Base-by-base conservation (phyloP, 2,888 invertebrate species). In the Amphipyra berbera region DNA sequence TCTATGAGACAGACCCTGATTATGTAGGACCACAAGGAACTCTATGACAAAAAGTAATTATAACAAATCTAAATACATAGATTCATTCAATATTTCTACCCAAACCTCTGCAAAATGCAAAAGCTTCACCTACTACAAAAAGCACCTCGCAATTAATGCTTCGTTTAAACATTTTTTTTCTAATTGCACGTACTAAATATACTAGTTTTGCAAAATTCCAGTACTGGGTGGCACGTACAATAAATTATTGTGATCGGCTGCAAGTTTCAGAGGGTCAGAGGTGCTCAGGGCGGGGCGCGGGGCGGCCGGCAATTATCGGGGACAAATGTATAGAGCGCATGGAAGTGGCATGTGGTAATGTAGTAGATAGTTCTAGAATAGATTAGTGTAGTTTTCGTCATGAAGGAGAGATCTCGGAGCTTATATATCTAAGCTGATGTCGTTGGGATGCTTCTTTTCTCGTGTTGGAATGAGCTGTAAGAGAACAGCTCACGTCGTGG, bases 231-330 rank as follows among this genome's bases (percentile, higher is more conserved):
- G 85, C 81, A 79, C 75, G 69, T 86, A 83, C 85, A 88, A 88
- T 91, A 91, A 92, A 93, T 94, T 92, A 93, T 90, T 87, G 91
- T 92, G 91, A 93, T 94, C 93, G 94, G 93, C 90, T 92, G 94
- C 94, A 93, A 93, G 94, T 94, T 94, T 93, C 93, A 90, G 93
- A 90, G 90, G 94, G 94, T 93, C 94, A 93, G 93, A 94, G 93
- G 94, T 94, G 91, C 87, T 87, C 90, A 79, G 86, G 79, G 81
- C 78, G 79, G 79, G 83, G 85, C 84, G 85, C 84, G 86, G 88
- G 89, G 88, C 85, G 88, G 85, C 83, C 90, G 84, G 92, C 94
- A 94, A 95, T 95, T 94, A 94, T 93, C 92, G 90, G 84, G 79
- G 71, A 78, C 89, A 48, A 35, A 50, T 78, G 76, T 69, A 21